Base-by-base conservation (phyloP, 2,888 invertebrate genomes). In the Strigamia crassipes region DNA sequence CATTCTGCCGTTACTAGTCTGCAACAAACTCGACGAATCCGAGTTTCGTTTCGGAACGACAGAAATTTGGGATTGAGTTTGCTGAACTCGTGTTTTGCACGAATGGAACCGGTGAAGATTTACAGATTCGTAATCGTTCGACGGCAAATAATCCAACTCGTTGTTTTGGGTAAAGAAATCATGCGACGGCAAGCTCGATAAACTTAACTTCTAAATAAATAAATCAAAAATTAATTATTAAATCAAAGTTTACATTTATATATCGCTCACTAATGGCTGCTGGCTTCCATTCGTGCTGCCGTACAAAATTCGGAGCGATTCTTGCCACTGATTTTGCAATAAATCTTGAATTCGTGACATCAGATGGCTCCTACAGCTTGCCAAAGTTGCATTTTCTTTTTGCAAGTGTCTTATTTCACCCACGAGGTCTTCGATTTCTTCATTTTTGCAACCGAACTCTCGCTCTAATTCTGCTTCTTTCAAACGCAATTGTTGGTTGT, bases 241-340 rank as follows among this genome's bases (percentile, higher is more conserved):
- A 18, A 12, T n/a, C 18, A 61, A 12, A 61, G 9, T 61, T 21
- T 61, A 0, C 3, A 4, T 18, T 61, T 23, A n/a, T 12, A 3
- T 4, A 4, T 15, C 12, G 0, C 12, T 46, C 15, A 46, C 46
- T n/a, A 46, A n/a, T 13, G 46, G 13, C n/a, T 6, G 46, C n/a
- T 5, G 46, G 46, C 13, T 23, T 21, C 23, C 31, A 31, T 78
- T 13, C 12, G 15, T 10, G 31, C 10, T 78, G 9, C 78, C 78
- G 31, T 78, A 78, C 15, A 78, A 41, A 78, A 78, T 78, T 34
- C 9, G 2, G 13, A 78, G 34, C 18, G 78, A 34, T 78, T 78
- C 78, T 18, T 78, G 78, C 78, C 78, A 78, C 13, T 78, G 78
- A 18, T 34, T 78, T 78, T 78, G 31, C 23, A 78, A 78, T n/a